Evolutionary conservation across 1,140 invertebrate species (phyloP), one percentile per base, ranked within the genome.

Genomic region (Physella acuta): DNA sequence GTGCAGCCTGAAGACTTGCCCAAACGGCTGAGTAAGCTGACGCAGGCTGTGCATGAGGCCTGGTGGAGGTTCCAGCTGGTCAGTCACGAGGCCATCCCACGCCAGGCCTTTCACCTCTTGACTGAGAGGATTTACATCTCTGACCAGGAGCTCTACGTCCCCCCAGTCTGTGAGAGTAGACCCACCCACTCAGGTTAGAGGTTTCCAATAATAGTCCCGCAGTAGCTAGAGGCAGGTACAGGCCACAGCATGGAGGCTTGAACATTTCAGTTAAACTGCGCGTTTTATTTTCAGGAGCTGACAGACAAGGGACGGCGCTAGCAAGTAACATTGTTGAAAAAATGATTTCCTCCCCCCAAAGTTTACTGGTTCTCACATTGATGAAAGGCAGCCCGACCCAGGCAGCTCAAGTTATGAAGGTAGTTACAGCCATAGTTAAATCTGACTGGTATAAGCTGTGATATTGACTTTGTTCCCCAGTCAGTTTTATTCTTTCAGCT

Each of bases 41-140:
- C 74, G 16, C 78, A 79, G 63, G 76, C 78, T 62, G 76, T 84
- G 0, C 80, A 79, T 75, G 83, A 85, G 65, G 82, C 82, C 3
- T 74, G 76, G 60, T 85, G 84, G 84, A 68, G 82, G 26, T 83
- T 80, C 63, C 82, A 85, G 76, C 58, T 85, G 36, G 78, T 85
- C 0, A 75, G 76, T 58, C 72, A 81, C 66, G 79, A 81, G 30
- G 64, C 76, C 51, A 78, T 85, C 55, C 78, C 79, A 36, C 76
- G 68, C 53, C 64, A 77, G 51, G 67, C 75, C 3, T 82, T 80
- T 17, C 63, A 74, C 44, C 75, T 84, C 26, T 58, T 81, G 51
- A 56, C 70, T 20, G 73, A 78, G 53, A 68, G 75, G 36, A 62
- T 81, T 20, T 72, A 61, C 31, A 68, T 73, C 31, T 67, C 63